Evolutionary conservation across 2,888 invertebrate genomes (phyloP).

Genomic region (Scaptodrosophila latifasciaeformis): DNA sequence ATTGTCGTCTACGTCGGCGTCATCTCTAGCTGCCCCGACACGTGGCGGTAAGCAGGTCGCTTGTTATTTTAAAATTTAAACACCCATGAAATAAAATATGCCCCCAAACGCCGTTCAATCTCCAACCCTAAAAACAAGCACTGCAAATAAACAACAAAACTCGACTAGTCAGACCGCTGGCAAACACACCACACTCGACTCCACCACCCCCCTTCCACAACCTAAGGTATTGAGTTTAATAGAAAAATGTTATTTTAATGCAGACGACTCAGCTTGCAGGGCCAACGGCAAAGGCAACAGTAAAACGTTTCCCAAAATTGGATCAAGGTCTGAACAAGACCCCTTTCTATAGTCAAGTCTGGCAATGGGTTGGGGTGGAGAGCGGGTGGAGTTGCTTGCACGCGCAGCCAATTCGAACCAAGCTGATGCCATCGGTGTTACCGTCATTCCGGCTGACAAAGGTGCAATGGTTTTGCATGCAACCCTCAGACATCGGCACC

Average conservation of each 20-base stretch:
- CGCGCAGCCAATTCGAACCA: conserved; percentile 37
- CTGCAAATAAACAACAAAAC: conserved; percentile 9
- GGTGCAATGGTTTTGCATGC: conserved; percentile 39
- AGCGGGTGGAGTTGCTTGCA: conserved; percentile 19
- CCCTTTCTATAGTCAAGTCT: too few species aligned
- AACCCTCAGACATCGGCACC: conserved; percentile 6
- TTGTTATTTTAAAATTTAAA: conserved; percentile 70
- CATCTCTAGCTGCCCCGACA: conserved; percentile 31
- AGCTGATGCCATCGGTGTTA: conserved; percentile 10
- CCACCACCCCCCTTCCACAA: conserved; percentile 13
- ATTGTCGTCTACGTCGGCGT: conserved; percentile 9
- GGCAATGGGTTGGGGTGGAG: conserved; percentile 22
- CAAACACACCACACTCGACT: conserved; percentile 1
- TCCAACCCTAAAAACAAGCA: conserved; percentile 6
- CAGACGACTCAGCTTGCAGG: conserved; percentile 50
- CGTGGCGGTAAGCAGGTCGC: conserved; percentile 56
- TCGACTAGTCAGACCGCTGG: not conserved
- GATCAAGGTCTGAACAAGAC: conserved; percentile 52
- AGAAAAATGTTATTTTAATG: conserved; percentile 64
- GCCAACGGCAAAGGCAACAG: conserved; percentile 11
- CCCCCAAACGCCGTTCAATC: conserved; percentile 3
- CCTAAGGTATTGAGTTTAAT: conserved; percentile 60
- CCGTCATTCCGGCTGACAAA: conserved; percentile 7
- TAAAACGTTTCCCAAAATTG: conserved; percentile 42
- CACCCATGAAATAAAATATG: conserved; percentile 69